phyloP scores from a whole-genome alignment of 2,888 invertebrate genomes.

The Hydraecia micacea region DNA sequence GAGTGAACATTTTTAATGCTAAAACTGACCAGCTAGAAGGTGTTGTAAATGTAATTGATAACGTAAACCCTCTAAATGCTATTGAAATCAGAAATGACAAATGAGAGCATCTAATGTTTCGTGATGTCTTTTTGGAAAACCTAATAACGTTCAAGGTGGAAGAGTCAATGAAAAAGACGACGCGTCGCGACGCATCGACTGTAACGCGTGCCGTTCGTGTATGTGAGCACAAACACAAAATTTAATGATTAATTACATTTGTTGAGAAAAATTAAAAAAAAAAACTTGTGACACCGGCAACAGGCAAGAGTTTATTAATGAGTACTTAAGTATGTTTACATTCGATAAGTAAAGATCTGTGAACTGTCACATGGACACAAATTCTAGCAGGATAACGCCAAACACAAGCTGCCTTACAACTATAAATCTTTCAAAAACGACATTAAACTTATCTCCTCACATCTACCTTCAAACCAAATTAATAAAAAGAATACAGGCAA shows the following conservation, averaged over 20 bases:
- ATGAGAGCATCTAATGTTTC: not conserved
- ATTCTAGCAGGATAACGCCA: not conserved
- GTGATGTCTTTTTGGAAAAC: not conserved
- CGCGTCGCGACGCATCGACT: too few species aligned
- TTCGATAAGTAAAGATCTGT: not conserved
- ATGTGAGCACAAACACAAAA: not conserved
- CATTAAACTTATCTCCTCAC: slow-evolving; percentile 5
- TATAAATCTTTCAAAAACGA: slow-evolving; percentile 5
- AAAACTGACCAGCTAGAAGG: not conserved
- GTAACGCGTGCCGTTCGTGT: too few species aligned
- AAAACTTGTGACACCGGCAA: not conserved
- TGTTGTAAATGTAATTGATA: not conserved
- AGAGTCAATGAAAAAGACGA: not conserved
- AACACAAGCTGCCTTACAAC: not conserved
- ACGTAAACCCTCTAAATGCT: not conserved
- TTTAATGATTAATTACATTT: not conserved
- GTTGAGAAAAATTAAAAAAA: not conserved
- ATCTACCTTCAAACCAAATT: not conserved
- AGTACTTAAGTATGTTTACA: not conserved
- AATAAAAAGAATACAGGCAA: slow-evolving; percentile 38
- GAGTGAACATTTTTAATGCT: not conserved
- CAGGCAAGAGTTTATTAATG: not conserved
- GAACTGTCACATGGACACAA: not conserved
- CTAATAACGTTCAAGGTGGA: not conserved
- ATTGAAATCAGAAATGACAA: not conserved